A percentile compares a stretch with the other conserved stretches of the same genome.
Evolutionary conservation across 1,140 invertebrate species (phyloP).

Genomic region (Drosophila ficusphila): DNA sequence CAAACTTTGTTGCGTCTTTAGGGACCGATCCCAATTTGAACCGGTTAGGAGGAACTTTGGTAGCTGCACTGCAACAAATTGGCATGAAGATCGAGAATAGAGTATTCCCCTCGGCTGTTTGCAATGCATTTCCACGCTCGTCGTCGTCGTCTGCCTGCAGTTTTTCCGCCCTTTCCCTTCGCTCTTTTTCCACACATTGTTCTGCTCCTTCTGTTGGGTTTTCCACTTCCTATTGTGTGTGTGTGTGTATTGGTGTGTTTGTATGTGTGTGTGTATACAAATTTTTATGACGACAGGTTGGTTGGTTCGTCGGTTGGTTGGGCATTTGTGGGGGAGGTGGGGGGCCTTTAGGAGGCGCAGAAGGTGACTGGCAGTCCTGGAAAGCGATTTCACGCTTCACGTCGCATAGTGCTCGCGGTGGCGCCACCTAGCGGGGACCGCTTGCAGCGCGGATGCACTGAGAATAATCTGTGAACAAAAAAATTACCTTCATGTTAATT

Average conservation of each 20-base stretch:
- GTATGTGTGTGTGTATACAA: slow-evolving; percentile 60
- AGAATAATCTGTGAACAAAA: background rate
- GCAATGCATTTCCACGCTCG: slow-evolving; percentile 5
- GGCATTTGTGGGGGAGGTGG: background rate
- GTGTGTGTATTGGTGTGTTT: slow-evolving; percentile 57
- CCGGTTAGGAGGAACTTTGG: background rate
- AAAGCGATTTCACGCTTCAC: slow-evolving; percentile 77
- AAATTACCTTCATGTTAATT: no score
- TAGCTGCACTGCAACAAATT: slow-evolving; percentile 1
- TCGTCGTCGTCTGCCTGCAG: slow-evolving; percentile 11
- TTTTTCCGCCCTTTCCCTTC: slow-evolving; percentile 2
- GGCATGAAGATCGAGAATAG: slow-evolving; percentile 5
- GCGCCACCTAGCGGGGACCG: slow-evolving; percentile 60
- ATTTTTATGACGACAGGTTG: slow-evolving; percentile 82
- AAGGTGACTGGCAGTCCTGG: slow-evolving; percentile 48
- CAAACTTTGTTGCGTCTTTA: background rate
- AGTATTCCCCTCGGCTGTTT: slow-evolving; percentile 8
- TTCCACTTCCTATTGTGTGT: slow-evolving; percentile 23
- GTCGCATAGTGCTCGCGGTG: slow-evolving; percentile 47
- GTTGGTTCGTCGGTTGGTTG: slow-evolving; percentile 33
- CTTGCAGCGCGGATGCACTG: background rate
- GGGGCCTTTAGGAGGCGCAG: background rate
- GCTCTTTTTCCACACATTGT: slow-evolving; percentile 49
- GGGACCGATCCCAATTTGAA: background rate
- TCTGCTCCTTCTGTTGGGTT: slow-evolving; percentile 27